Conservation (phyloP, 53 echinoderm and acorn worm genomes). For the Hippasteria phrygiana region DNA sequence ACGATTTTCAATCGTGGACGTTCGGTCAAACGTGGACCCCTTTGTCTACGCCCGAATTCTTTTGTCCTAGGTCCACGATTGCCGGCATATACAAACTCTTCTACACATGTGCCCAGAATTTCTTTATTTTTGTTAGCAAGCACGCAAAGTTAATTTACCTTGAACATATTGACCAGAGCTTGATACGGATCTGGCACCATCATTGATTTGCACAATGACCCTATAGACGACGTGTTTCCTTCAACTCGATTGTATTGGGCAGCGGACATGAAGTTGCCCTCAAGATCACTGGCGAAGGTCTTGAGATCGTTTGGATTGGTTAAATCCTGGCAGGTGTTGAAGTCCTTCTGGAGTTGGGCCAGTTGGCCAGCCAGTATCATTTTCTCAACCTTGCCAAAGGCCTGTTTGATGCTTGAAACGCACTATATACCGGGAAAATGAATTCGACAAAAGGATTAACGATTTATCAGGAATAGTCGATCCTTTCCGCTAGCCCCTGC, state of each 20-base stretch:
- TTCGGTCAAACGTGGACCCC: too few species aligned
- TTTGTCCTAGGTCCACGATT: too few species aligned
- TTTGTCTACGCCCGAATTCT: too few species aligned
- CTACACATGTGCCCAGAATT: neutral
- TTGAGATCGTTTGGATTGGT: slow-evolving; percentile 36
- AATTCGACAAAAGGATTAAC: neutral
- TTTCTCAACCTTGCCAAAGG: neutral
- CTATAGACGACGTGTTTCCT: slow-evolving; percentile 38
- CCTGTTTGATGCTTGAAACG: neutral
- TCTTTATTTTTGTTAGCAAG: neutral
- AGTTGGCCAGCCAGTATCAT: neutral
- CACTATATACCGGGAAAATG: neutral
- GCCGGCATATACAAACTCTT: too few species aligned
- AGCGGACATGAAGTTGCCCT: slow-evolving; percentile 39
- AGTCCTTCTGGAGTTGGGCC: slow-evolving; percentile 59
- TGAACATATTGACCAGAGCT: neutral
- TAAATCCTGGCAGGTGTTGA: slow-evolving; percentile 49
- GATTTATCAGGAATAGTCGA: neutral
- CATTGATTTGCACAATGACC: slow-evolving; percentile 35
- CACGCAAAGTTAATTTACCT: neutral
- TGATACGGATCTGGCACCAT: slow-evolving; percentile 54
- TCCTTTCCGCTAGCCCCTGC: too few species aligned
- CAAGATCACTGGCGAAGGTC: slow-evolving; percentile 53
- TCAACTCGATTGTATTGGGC: slow-evolving; percentile 69
- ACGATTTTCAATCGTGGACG: too few species aligned